These are phyloP conservation scores for Cylindroiulus punctatus DNA, from an alignment of 2,888 invertebrate genomes.

Conservation along the genomic window DNA sequence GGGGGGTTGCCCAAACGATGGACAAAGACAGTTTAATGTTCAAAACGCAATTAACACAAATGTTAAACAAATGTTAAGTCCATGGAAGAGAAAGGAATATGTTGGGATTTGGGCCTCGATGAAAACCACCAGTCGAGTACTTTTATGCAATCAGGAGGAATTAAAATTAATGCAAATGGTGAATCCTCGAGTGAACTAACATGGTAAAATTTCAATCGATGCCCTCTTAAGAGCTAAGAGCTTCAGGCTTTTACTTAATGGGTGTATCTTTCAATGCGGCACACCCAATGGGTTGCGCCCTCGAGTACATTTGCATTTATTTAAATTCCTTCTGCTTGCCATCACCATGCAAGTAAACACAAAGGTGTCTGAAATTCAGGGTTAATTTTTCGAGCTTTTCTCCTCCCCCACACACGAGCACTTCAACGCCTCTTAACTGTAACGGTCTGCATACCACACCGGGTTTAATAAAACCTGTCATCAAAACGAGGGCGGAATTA, in stretches of 20 bases:
- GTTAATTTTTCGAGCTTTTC: neutral
- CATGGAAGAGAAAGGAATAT: too few relatives aligned
- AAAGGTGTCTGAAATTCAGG: neutral
- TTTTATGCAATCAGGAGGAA: too few relatives aligned
- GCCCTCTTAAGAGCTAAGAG: too few relatives aligned
- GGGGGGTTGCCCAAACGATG: too few relatives aligned
- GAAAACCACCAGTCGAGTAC: too few relatives aligned
- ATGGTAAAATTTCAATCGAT: too few relatives aligned
- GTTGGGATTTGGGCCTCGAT: too few relatives aligned
- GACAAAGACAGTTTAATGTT: too few relatives aligned
- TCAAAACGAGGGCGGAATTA: conserved; percentile 16
- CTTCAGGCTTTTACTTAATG: neutral
- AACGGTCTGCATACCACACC: conserved; percentile 14
- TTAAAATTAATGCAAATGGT: too few relatives aligned
- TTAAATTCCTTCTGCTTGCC: neutral
- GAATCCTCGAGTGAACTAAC: too few relatives aligned
- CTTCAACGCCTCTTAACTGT: neutral
- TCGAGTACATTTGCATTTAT: neutral
- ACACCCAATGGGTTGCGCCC: neutral
- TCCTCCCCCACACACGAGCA: neutral
- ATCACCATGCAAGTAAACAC: neutral
- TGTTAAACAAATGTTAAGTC: too few relatives aligned
- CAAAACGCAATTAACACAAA: too few relatives aligned
- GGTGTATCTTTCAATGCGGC: neutral
- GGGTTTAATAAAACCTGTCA: neutral